A percentile compares a stretch with the other conserved stretches of the same genome.
Evolutionary conservation across 2,113 vertebrate species (phyloP).

Genomic region (Saguinus imperator): DNA sequence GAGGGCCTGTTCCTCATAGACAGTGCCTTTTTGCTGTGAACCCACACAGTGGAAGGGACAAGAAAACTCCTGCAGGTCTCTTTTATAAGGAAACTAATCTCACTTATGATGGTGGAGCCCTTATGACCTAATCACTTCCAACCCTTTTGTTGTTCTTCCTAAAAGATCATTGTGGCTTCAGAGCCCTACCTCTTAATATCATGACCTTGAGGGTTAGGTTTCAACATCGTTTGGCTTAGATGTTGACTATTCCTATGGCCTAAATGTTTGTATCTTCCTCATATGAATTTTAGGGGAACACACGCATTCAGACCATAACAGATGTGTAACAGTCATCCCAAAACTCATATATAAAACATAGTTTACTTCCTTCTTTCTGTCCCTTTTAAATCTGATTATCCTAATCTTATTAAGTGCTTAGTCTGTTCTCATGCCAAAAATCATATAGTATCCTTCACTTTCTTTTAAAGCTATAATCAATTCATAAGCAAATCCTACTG

Average conservation of each 20-base stretch:
- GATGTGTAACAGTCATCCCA: neutral
- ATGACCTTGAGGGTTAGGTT: neutral
- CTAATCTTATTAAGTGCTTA: constrained; percentile 22
- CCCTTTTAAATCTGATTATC: neutral
- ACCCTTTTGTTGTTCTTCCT: too few species aligned
- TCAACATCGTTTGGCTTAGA: neutral
- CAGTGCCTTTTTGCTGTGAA: neutral
- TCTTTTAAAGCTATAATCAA: constrained; percentile 2
- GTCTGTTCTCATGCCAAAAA: constrained; percentile 21
- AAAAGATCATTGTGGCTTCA: neutral
- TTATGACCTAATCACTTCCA: neutral
- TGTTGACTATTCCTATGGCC: too few species aligned
- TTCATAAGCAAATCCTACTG: neutral
- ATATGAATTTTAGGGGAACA: neutral
- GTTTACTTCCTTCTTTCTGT: neutral
- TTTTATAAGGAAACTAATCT: neutral
- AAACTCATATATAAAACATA: neutral
- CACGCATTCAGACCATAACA: neutral
- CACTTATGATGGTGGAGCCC: neutral
- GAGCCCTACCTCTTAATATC: neutral
- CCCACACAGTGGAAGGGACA: neutral
- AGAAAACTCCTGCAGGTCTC: neutral
- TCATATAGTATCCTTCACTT: constrained; percentile 7
- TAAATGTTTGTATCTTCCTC: too few species aligned
- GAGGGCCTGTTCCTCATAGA: neutral